Base-by-base conservation (phyloP, 2,888 invertebrate species). In the Neelides folsomi region DNA sequence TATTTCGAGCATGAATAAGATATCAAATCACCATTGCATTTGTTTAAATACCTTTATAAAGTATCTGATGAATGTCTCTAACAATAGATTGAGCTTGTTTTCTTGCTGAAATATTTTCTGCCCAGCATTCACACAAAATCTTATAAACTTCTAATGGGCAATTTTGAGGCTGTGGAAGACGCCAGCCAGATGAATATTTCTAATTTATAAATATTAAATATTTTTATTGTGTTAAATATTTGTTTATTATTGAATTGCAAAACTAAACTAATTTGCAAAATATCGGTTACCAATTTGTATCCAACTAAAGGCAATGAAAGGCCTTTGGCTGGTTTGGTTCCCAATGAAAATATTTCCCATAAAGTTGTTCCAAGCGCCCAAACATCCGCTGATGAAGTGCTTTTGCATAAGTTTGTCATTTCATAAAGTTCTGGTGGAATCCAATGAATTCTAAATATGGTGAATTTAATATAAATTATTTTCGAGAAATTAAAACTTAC, bases 331-430 rank as follows among this genome's bases (percentile, higher is more conserved):
- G 77, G 73, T 43, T 69, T 65, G 13, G 68, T 75, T 1, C 90
- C 92, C 63, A 78, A 81, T 0, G 83, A 82, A 72, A 92, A 93
- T 63, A 93, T 83, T 71, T 93, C 87, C 87, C 90, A 93, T 15
- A 92, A 69, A 0, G 90, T 90, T 3, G 92, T 93, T 0, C 86
- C 88, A 67, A 86, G 83, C 5, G 93, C 88, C 87, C 89, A 94
- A 18, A 90, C 80, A 67, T 93, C 93, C 10, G 86, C 83, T 49
- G 79, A 76, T 0, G 78, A 76, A 16, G 81, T 82, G 9, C 75
- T 73, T 67, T 78, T 79, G 12, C 83, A 83, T 61, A 76, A 72
- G 66, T 78, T 78, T 66, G 81, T 75, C 68, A 83, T 81, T 0
- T 75, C 62, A 68, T 84, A 82, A 67, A 82, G 83, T 68, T 92